A percentile compares a stretch with the other conserved stretches of the same genome.
Evolutionary conservation across 2,113 vertebrate genomes (phyloP).

Genomic region (Athene cunicularia): DNA sequence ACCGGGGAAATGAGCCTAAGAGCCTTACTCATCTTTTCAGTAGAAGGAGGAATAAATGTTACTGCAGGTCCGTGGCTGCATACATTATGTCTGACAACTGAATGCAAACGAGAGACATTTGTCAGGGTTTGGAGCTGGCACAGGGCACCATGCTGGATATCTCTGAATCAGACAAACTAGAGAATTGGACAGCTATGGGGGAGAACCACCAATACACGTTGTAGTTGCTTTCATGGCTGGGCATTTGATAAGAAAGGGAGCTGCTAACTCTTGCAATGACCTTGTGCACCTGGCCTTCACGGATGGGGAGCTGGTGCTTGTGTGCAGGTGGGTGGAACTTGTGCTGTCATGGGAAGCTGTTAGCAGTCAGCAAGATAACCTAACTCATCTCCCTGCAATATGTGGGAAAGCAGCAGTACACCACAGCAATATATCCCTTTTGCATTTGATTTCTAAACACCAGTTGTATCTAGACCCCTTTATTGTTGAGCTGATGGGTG

Average conservation of each 20-base stretch:
- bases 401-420: too few relatives aligned
- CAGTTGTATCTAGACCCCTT: background rate
- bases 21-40: slow-evolving; percentile 14
- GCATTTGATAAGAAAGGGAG: background rate
- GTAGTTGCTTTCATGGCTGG: background rate
- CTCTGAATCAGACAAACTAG: background rate
- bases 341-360: background rate
- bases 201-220: background rate
- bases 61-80: background rate
- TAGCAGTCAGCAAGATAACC: background rate
- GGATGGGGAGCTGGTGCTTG: background rate
- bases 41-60: slow-evolving; percentile 7
- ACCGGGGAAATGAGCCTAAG: slow-evolving; percentile 24
- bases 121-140: background rate
- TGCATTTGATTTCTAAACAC: background rate
- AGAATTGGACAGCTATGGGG: background rate
- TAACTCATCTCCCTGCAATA: accelerated
- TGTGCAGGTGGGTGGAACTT: background rate
- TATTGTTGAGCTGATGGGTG: background rate
- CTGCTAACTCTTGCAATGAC: background rate
- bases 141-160: background rate
- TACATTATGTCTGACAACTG: background rate
- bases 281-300: background rate
- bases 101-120: background rate
- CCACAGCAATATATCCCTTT: background rate